These are phyloP conservation scores for Oryzias celebensis DNA, from an alignment of 2,113 vertebrate species.

Conservation along the genomic window DNA sequence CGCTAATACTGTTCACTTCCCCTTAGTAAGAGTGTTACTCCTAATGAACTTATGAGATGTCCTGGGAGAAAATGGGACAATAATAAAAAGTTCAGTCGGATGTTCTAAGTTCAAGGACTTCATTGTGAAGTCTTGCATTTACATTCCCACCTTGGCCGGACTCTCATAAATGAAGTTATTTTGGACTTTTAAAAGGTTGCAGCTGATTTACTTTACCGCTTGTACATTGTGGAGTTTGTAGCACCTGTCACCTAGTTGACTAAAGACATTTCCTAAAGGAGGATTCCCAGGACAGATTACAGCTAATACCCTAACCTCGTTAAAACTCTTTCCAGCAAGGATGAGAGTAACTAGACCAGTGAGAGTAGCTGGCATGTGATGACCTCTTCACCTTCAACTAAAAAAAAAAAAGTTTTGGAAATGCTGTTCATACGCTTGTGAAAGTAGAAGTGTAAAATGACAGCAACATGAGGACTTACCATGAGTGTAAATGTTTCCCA, in stretches of 20 bases:
- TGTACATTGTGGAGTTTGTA: not conserved
- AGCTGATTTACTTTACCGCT: too few species aligned
- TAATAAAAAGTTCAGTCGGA: constrained; percentile 5
- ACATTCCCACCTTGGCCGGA: not conserved
- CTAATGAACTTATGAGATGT: constrained; percentile 61
- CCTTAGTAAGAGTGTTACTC: constrained; percentile 58
- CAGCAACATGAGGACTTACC: constrained; percentile 73
- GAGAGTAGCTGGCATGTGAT: constrained; percentile 56
- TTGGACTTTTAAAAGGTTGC: too few species aligned
- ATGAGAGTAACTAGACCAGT: constrained; percentile 44
- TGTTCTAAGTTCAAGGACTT: constrained; percentile 27
- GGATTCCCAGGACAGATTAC: constrained; percentile 70
- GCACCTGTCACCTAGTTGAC: constrained; percentile 30
- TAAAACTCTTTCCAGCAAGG: constrained; percentile 37
- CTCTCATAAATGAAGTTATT: not conserved
- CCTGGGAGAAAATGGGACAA: constrained; percentile 22
- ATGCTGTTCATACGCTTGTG: too few species aligned
- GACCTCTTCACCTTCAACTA: constrained; percentile 8
- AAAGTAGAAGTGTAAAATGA: too few species aligned
- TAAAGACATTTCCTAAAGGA: constrained; percentile 53
- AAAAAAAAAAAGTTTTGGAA: too few species aligned
- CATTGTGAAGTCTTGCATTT: not conserved
- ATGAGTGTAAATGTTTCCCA: constrained; percentile 92
- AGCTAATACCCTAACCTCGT: constrained; percentile 72
- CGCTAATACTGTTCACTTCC: constrained; percentile 45